Evolutionary conservation across 2,888 invertebrate genomes (phyloP), one percentile per base, ranked within the genome.

Genomic region (Papilio gigon): DNA sequence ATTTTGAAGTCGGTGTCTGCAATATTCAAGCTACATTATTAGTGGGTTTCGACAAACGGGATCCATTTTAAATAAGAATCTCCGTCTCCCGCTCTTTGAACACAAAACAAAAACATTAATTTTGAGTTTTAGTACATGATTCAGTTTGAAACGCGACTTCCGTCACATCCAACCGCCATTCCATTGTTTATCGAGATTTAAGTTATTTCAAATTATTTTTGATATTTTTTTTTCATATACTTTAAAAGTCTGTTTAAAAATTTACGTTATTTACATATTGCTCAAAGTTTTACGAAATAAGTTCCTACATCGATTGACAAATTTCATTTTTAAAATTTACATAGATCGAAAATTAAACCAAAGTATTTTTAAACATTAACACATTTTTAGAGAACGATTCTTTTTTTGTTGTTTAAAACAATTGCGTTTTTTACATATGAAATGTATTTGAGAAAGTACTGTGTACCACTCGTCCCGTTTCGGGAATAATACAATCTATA

Each of bases 1-100:
- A 75, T 71, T 79, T 81, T 79, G 74, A 71, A 40, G 73, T 75
- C 78, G 80, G 83, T 84, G 81, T 80, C 74, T 77, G 77, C 78
- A 77, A 56, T 60, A 53, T 37, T 50, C 50, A 50, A 40, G 33
- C 61, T 27, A 12, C 42, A 65, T 64, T 56, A 42, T 30, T 37
- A 65, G n/a, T n/a, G n/a, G n/a, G n/a, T n/a, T n/a, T n/a, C n/a
- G n/a, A n/a, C n/a, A n/a, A n/a, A n/a, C n/a, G n/a, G n/a, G n/a
- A n/a, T n/a, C n/a, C n/a, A n/a, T n/a, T n/a, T n/a, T n/a, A n/a
- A n/a, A n/a, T n/a, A n/a, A n/a, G n/a, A n/a, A n/a, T n/a, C n/a
- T n/a, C n/a, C n/a, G n/a, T n/a, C n/a, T n/a, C n/a, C n/a, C n/a
- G n/a, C n/a, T n/a, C n/a, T n/a, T n/a, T n/a, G n/a, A n/a, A n/a